Evolutionary conservation across 2,113 vertebrate species (phyloP), one percentile per base, ranked within the genome.

Genomic region (zebrafish (Danio rerio)): DNA sequence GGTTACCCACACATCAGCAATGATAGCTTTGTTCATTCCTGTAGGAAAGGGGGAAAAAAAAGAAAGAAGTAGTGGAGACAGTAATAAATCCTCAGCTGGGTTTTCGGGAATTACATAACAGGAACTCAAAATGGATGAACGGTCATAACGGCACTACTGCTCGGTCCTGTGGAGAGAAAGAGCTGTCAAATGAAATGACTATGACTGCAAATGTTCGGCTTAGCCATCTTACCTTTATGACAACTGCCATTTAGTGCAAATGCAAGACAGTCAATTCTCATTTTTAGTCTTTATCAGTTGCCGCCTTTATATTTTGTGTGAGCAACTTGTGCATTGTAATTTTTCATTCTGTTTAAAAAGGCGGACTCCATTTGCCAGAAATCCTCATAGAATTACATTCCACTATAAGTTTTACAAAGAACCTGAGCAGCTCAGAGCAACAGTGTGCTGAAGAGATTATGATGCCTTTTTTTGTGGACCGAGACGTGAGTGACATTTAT

Each of bases 361-460:
- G 69, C 69, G 63, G 80, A 71, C 50, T 47, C 69, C 47, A 81
- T 81, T 79, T 66, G 55, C 62, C 75, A 65, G 52, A 63, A 74
- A 65, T 47, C 59, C 59, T 84, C 18, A 7, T 80, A 58, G 69
- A 84, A 80, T 80, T 73, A 75, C 69, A 66, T 80, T 65, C 77
- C 61, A 73, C 80, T 53, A 62, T 81, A 21, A 45, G 50, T 81
- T 43, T 72, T 77, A 80, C 47, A 80, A 80, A 65, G 50, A 80
- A 49, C 78, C 52, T 56, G 82, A 81, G 78, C 72, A 42, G 76
- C 50, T 66, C 63, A 69, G 16, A 63, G 65, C 78, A 75, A 68
- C 73, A 59, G 18, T 72, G 68, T 50, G 40, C 69, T 43, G 12
- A 16, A 11, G 43, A 21, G 77, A 84, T 84, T 81, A 73, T 63